Conservation (phyloP, 2,797 vertebrate species). For the Dryobates pubescens region DNA sequence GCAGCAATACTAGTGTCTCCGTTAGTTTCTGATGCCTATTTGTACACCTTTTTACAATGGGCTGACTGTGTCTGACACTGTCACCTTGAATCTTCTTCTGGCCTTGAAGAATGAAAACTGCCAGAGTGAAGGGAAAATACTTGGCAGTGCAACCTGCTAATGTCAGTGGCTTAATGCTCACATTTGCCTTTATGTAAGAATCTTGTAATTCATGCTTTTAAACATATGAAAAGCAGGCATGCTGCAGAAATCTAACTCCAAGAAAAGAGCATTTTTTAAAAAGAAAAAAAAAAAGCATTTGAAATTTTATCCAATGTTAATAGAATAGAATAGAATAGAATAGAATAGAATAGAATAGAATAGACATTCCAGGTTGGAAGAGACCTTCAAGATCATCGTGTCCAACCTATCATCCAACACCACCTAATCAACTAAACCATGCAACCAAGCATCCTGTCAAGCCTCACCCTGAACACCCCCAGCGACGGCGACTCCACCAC, state of each 20-base stretch:
- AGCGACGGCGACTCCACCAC: too few species aligned
- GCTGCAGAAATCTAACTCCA: background rate
- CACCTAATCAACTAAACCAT: too few species aligned
- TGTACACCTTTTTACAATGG: background rate
- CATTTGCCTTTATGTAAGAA: background rate
- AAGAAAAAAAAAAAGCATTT: background rate
- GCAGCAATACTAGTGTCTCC: background rate
- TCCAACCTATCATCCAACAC: too few species aligned
- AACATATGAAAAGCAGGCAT: background rate
- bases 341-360: too few species aligned
- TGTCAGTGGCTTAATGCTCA: background rate
- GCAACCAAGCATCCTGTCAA: too few species aligned
- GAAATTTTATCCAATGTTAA: background rate
- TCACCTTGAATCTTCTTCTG: background rate
- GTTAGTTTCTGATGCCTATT: background rate
- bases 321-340: too few species aligned
- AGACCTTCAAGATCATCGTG: too few species aligned
- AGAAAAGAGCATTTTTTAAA: background rate
- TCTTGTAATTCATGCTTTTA: background rate
- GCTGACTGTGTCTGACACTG: background rate
- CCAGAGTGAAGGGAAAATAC: background rate
- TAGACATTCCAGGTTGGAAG: too few species aligned
- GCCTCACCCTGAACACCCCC: too few species aligned
- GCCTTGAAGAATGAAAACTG: background rate
- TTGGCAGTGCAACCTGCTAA: background rate